Base-by-base conservation (phyloP, 2,888 invertebrate genomes). In the Oscheius myriophilus region DNA sequence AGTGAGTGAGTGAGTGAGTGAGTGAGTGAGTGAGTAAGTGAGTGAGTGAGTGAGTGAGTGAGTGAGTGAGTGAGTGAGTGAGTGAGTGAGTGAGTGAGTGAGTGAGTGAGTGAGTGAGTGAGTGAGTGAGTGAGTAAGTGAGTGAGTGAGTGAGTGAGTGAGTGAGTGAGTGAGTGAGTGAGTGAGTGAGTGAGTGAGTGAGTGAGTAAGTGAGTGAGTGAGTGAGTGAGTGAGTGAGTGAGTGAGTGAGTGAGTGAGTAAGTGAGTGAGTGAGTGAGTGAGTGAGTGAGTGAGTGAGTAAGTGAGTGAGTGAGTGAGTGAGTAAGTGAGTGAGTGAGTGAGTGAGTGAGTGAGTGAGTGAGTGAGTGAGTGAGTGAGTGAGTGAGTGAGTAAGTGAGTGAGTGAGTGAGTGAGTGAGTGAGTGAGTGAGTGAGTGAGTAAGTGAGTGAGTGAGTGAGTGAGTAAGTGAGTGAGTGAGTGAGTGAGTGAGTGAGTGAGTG, bases 351-450 rank as follows among this genome's bases (percentile, higher is more conserved):
- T 46, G 42, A 46, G 42, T 43, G 18, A 68, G 9, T 16, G 52
- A 26, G 14, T 46, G 18, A 62, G 45, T 25, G 58, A 41, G 42
- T 43, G 62, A 42, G 53, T 45, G 18, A 46, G 61, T 65, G 67
- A 67, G 33, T 33, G 33, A 33, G 33, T 33, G 33, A 33, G 33
- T 33, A 9, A 33, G 33, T 33, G 33, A 3, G 33, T 33, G 33
- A 33, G 33, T 33, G 33, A 33, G 33, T 33, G 33, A 33, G 33
- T 33, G 33, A 33, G 33, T 33, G 33, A 33, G 33, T 33, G 33
- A 33, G 33, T 33, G 9, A 33, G 33, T 33, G 33, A 33, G 9
- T 33, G 33, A 33, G 33, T 33, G 33, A 33, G 33, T 33, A 33
- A 3, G 33, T 33, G 33, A 9, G 33, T 33, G 33, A 33, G 9